These are phyloP conservation scores for Pteria penguin DNA, from an alignment of 2,888 invertebrate genomes.

Conservation along the genomic window DNA sequence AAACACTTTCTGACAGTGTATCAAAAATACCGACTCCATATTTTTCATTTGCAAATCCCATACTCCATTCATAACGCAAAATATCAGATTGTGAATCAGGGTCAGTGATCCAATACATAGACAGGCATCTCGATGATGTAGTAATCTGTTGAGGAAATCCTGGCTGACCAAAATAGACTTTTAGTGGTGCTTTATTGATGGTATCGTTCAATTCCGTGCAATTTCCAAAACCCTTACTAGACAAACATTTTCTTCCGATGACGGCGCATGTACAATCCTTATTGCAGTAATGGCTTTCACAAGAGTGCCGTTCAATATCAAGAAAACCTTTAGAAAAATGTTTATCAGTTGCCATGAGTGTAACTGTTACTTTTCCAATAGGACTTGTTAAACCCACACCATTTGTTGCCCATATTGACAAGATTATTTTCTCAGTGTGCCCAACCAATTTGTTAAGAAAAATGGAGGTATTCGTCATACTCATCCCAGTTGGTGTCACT, in stretches of 20 bases:
- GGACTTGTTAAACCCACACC: constrained; percentile 6
- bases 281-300: constrained; percentile 12
- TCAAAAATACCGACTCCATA: constrained; percentile 21
- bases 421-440: not conserved
- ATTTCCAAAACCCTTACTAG: not conserved
- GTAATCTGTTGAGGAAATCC: constrained; percentile 19
- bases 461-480: not conserved
- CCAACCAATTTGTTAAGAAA: not conserved
- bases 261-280: constrained; percentile 26
- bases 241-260: constrained; percentile 1
- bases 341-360: not conserved
- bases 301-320: constrained; percentile 9
- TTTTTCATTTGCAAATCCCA: not conserved
- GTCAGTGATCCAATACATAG: not conserved
- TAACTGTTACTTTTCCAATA: constrained; percentile 7
- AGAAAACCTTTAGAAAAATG: not conserved
- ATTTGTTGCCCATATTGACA: constrained; percentile 17
- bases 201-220: constrained; percentile 3
- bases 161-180: constrained; percentile 43
- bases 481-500: constrained; percentile 9
- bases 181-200: not conserved
- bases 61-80: constrained; percentile 28
- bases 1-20: constrained; percentile 7
- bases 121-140: constrained; percentile 1
- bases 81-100: not conserved